Conservation (phyloP, 64 coral and sea anemone species). For the Catalaphyllia jardinei region DNA sequence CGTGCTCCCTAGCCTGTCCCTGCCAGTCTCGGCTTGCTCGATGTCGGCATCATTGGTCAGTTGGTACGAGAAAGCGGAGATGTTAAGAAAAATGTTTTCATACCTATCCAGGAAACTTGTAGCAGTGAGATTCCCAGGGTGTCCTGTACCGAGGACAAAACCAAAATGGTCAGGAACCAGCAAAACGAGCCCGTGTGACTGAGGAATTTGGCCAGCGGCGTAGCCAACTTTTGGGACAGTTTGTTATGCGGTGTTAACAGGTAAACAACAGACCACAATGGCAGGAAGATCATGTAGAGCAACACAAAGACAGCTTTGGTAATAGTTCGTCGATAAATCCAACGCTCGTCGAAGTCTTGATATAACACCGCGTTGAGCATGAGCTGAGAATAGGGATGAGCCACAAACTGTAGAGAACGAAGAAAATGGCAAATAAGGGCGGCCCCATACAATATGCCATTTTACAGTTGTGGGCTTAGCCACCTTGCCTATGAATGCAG, state of each 20-base stretch:
- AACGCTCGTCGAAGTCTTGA: constrained; percentile 9
- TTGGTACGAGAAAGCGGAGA: too few species aligned
- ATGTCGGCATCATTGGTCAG: too few species aligned
- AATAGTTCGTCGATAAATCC: constrained; percentile 7
- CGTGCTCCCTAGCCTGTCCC: too few species aligned
- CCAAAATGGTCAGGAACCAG: constrained; percentile 39
- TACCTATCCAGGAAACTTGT: constrained; percentile 38
- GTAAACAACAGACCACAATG: constrained; percentile 22
- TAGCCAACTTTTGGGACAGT: constrained; percentile 1
- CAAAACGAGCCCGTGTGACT: constrained; percentile 7
- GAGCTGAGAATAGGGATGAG: constrained; percentile 48
- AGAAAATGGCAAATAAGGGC: not conserved
- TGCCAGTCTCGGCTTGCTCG: too few species aligned
- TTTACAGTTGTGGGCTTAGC: too few species aligned
- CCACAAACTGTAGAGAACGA: constrained; percentile 36
- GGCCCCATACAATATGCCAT: too few species aligned
- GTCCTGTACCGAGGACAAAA: constrained; percentile 31
- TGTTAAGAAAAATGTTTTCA: not conserved
- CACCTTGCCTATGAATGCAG: too few species aligned
- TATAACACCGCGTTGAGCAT: constrained; percentile 56
- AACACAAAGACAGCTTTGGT: not conserved
- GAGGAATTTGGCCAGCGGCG: constrained; percentile 38
- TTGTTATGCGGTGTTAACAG: constrained; percentile 25
- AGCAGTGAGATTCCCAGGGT: constrained; percentile 6
- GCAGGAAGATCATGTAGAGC: constrained; percentile 1